Base-by-base conservation (phyloP, 2,888 invertebrate species). In the Germaria angustata region DNA sequence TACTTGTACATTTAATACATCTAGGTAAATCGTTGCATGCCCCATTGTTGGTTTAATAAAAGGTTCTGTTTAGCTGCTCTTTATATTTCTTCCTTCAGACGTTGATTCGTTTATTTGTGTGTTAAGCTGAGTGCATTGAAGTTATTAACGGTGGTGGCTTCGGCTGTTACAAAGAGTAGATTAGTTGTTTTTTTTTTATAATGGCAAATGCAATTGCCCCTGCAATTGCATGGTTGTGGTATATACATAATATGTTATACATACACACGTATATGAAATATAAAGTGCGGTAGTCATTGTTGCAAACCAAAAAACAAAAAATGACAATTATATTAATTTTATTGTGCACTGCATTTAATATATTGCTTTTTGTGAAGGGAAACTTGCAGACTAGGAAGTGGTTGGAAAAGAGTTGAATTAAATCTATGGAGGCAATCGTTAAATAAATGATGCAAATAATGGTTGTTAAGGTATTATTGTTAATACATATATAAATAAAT, bases 261-360 rank as follows among this genome's bases (percentile, higher is more conserved):
- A 28, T 28, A 28, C 28, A 28, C 6, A 28, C 3, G 6, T 6
- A 24, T 41, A 59, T 8, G 51, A 68, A 61, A 69, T 63, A 80
- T 80, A 55, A 80, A 80, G 75, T 57, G 68, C 75, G 49, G 55
- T 69, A 49, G 41, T 53, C 53, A 69, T 80, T 75, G 63, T 69
- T 63, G n/a, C 68, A 20, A 39, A 63, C 57, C 68, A 73, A 28
- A 28, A 28, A 28, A 28, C 28, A 28, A 76, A 59, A 36, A 36
- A 55, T 75, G 68, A 69, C 73, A 80, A 63, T 75, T 69, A 69
- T 73, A 68, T 69, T 80, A 36, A 75, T 44, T 34, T 24, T 59
- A 39, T 76, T 76, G 55, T 57, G 46, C 36, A 57, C 20, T 41
- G 34, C 24, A n/a, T 49, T 65, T 46, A 9, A 61, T 65, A 57